phyloP scores from a whole-genome alignment of 2,888 invertebrate species.

The Scrobipalpa atriplicella region DNA sequence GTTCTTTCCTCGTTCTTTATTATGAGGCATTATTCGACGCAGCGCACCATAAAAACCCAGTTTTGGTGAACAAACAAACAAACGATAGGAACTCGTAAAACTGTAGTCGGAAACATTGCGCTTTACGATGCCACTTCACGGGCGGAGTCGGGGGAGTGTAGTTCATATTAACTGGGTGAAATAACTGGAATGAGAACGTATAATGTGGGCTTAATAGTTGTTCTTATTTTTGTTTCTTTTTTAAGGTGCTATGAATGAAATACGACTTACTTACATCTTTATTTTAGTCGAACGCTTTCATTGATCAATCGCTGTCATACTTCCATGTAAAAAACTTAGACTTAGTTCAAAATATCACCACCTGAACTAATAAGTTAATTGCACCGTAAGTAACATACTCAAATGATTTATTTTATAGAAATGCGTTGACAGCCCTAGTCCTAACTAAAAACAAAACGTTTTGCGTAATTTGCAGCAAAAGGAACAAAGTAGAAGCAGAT shows the following conservation, averaged over 20 bases:
- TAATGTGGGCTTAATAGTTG: neutral
- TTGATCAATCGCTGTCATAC: too few species aligned
- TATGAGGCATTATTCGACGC: neutral
- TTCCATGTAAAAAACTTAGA: too few species aligned
- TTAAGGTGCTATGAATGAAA: too few species aligned
- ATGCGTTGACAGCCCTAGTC: neutral
- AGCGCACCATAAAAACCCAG: constrained; percentile 11
- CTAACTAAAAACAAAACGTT: constrained; percentile 34
- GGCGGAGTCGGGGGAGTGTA: neutral
- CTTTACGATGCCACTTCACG: constrained; percentile 36
- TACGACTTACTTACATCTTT: too few species aligned
- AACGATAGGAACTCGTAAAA: constrained; percentile 20
- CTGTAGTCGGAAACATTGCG: constrained; percentile 33
- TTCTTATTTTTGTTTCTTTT: neutral
- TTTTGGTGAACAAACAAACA: constrained; percentile 24
- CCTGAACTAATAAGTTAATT: too few species aligned
- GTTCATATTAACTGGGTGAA: constrained; percentile 8
- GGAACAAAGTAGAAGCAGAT: constrained; percentile 40
- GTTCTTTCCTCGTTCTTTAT: too few species aligned
- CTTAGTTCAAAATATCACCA: too few species aligned
- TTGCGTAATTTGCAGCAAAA: constrained; percentile 36
- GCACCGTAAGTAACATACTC: too few species aligned
- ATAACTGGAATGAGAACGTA: constrained; percentile 3
- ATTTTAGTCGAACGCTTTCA: too few species aligned
- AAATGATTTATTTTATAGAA: too few species aligned